Base-by-base conservation (phyloP, 2,888 invertebrate species). In the Agrilus cyanescens region DNA sequence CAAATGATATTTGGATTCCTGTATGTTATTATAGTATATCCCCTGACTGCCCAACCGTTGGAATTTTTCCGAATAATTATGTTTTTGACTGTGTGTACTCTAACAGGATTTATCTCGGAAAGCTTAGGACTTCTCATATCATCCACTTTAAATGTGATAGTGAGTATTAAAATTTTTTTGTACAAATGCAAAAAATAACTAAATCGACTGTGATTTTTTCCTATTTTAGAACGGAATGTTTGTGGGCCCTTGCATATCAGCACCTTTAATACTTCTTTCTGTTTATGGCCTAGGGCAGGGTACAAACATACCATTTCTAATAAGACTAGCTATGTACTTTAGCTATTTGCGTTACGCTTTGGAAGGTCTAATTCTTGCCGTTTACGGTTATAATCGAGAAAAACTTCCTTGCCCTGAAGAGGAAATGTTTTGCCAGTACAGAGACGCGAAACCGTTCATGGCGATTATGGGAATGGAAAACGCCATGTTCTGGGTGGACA, bases 201-300 rank as follows among this genome's bases (percentile, higher is more conserved):
- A 32, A 15, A 12, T 37, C 15, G 20, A 37, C 14, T 4, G 34
- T 25, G 43, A 25, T 37, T 32, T 35, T 37, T 46, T 44, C 43
- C 41, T 36, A 50, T 69, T 69, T 8, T 67, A 88, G 88, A 88
- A 88, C 58, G 80, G 83, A 20, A 86, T 91, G 66, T 95, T 94
- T 63, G 70, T 91, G 53, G 95, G 93, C 0, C 93, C 95, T 12
- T 85, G 87, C 1, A 60, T 85, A 44, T 75, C 83, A 40, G 93
- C 93, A 4, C 94, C 94, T 0, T 69, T 95, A 10, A 86, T 95
- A 76, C 66, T 95, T 43, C 72, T 94, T 38, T 85, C 93, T 4
- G 85, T 83, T 0, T 85, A 86, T 58, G 87, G 94, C 25, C 82
- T 94, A 56, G 86, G 85, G 1, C 71, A 74, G 52, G 69, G 70